Base-by-base conservation (phyloP, 2,113 vertebrate genomes). In the Telmatochromis sp. region DNA sequence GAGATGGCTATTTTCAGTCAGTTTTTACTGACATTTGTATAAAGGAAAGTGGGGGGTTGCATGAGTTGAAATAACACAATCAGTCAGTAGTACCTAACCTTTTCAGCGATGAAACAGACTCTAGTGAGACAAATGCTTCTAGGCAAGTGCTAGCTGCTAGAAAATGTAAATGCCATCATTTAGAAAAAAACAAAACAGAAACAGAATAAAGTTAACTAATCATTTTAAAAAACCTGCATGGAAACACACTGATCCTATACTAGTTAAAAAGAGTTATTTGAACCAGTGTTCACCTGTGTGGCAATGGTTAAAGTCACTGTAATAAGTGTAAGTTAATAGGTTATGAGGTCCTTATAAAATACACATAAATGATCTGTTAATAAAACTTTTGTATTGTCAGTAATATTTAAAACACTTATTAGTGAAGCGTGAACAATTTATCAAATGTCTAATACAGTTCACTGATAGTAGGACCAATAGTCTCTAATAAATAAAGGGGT, bases 61-160 rank as follows among this genome's bases (percentile, higher is more conserved):
- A 83, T 35, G 54, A 47, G 51, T 73, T 42, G 45, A 79, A 89
- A 86, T 65, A 14, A 89, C 55, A 75, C 31, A 8, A 87, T 88
- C 73, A 75, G 75, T 79, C 89, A 84, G 75, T 17, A 47, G 31
- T 21, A 82, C 7, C 75, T 92, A 89, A 93, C 88, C 90, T 91
- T 90, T 90, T 86, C 71, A 87, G 7, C 1, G n/a, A 14, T 58
- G 55, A 83, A 80, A 51, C 33, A 42, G 50, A 86, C 28, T 84
- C 78, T 51, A 51, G 71, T 65, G 78, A 88, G 78, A 87, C 53
- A 65, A 84, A 87, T 84, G 81, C 80, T 80, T 86, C 17, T 37
- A 50, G 57, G 79, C 57, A 55, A 84, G 84, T 31, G 45, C 33
- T 80, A 45, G 54, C 51, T 73, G 40, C 55, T 40, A 65, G 26